A percentile compares a stretch with the other conserved stretches of the same genome.
These are phyloP conservation scores for Phengaris arion DNA, from an alignment of 2,888 invertebrate species.

Conservation along the genomic window DNA sequence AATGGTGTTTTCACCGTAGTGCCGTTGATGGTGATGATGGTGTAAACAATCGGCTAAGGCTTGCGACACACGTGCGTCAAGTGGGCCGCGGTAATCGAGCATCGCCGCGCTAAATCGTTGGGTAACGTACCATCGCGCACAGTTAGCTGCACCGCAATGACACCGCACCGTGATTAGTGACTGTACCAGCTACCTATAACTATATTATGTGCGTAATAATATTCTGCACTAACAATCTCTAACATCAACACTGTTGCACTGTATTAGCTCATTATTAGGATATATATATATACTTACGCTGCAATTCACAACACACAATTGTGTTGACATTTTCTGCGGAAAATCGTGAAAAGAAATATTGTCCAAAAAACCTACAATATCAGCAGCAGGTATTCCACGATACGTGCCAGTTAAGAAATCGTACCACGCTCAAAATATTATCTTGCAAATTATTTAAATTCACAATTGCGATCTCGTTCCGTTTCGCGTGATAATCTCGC, in stretches of 20 bases:
- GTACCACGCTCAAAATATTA: constrained; percentile 11
- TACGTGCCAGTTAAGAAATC: neutral
- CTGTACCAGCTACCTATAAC: neutral
- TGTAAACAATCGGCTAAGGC: constrained; percentile 43
- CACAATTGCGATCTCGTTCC: neutral
- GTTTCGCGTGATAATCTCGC: constrained; percentile 9
- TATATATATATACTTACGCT: too few relatives aligned
- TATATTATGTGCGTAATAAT: too few relatives aligned
- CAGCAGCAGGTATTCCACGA: too few relatives aligned
- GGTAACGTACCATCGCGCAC: constrained; percentile 41
- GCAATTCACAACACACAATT: too few relatives aligned
- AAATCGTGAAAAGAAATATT: too few relatives aligned
- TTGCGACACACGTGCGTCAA: constrained; percentile 62
- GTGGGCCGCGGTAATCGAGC: constrained; percentile 67
- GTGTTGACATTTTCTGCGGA: too few relatives aligned
- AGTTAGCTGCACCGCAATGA: constrained; percentile 9
- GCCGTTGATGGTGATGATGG: neutral
- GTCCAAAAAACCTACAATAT: too few relatives aligned
- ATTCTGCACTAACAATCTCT: too few relatives aligned
- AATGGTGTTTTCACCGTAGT: too few relatives aligned
- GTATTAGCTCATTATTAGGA: too few relatives aligned
- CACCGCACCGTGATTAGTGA: neutral
- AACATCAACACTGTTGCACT: too few relatives aligned
- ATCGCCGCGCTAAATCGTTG: constrained; percentile 51
- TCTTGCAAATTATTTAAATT: constrained; percentile 4